Percentiles rank a stretch among this genome's conserved stretches.
These are phyloP conservation scores for Itoplectis maculator DNA, from an alignment of 2,888 invertebrate species.

Conservation along the genomic window DNA sequence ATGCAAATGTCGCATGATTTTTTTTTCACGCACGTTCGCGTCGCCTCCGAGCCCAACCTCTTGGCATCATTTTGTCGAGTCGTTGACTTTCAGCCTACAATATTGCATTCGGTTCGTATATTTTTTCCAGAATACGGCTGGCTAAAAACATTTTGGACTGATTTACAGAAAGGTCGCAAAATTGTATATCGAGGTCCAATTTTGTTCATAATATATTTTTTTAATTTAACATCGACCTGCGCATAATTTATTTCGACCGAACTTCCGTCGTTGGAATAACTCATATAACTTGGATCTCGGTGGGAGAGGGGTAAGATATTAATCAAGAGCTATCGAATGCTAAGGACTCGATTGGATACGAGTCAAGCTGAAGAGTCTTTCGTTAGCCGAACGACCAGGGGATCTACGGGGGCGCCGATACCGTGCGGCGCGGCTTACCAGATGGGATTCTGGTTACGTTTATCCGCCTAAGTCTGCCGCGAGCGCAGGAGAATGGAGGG, in stretches of 20 bases:
- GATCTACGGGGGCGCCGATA: constrained; percentile 60
- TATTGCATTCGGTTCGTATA: no score
- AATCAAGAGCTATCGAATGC: constrained; percentile 50
- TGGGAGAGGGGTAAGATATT: constrained; percentile 21
- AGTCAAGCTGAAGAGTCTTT: constrained; percentile 45
- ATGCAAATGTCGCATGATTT: constrained; percentile 29
- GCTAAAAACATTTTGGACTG: no score
- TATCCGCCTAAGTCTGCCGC: constrained; percentile 80
- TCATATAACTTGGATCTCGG: background rate
- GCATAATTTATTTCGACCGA: background rate
- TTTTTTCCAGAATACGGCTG: no score
- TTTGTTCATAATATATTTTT: background rate
- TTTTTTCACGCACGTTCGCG: background rate
- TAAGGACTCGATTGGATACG: constrained; percentile 40
- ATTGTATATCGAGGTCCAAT: no score
- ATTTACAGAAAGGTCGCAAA: no score
- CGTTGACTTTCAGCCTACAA: no score
- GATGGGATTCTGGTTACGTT: constrained; percentile 83
- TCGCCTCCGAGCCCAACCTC: no score
- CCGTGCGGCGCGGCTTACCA: constrained; percentile 76
- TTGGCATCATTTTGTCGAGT: no score
- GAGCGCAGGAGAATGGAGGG: constrained; percentile 56
- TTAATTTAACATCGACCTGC: background rate
- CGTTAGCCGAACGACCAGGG: constrained; percentile 39
- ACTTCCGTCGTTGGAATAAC: background rate